phyloP scores from a whole-genome alignment of 2,888 invertebrate species.

The Lycaena phlaeas region DNA sequence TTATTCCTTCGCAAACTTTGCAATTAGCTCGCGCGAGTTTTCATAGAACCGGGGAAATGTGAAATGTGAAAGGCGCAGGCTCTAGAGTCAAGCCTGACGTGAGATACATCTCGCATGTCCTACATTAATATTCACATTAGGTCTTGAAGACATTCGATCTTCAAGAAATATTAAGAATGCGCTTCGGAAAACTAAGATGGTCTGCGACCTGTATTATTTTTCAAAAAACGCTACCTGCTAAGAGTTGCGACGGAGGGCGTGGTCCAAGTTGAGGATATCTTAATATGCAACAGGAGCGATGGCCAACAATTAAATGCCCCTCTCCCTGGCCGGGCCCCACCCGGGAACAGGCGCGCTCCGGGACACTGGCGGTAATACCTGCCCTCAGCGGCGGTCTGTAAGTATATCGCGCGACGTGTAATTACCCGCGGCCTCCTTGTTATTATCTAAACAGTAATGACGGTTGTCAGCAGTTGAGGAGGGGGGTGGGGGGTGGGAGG shows the following conservation, averaged over 20 bases:
- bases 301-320: conserved; percentile 10
- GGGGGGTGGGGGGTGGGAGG: conserved; percentile 1
- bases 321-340: not conserved
- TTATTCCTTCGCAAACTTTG: no score
- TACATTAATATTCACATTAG: no score
- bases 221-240: conserved; percentile 3
- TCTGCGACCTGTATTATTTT: no score
- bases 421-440: not conserved
- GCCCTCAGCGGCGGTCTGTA: not conserved
- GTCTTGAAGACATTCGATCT: no score
- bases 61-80: no score
- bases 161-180: no score
- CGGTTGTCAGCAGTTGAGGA: not conserved
- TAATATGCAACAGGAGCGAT: conserved; percentile 15
- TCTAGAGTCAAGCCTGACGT: no score
- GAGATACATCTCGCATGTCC: no score
- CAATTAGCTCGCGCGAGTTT: no score
- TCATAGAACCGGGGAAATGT: no score
- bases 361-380: not conserved
- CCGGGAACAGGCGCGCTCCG: not conserved
- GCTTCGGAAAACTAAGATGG: no score
- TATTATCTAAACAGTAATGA: conserved; percentile 1
- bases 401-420: not conserved
- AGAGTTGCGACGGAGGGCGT: conserved; percentile 5
- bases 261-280: conserved; percentile 15